Evolutionary conservation across 1,140 invertebrate genomes (phyloP).

Genomic region (Archivesica marissinica): DNA sequence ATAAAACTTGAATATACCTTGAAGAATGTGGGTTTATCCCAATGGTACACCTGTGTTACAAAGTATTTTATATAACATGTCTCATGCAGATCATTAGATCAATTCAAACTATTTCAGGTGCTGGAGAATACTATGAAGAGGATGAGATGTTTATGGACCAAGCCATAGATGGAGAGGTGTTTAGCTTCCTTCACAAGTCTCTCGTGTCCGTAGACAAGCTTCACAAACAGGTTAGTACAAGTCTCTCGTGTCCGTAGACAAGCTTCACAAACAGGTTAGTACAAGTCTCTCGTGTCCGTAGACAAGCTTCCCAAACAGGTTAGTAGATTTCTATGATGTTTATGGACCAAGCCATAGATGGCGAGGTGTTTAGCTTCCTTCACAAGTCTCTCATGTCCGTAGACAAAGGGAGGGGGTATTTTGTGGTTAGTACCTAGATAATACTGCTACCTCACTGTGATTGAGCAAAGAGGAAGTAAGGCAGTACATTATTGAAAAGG

Average conservation of each 20-base stretch:
- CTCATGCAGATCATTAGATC: too few relatives aligned
- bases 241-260: constrained; percentile 89
- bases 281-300: constrained; percentile 89
- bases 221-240: constrained; percentile 88
- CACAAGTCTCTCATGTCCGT: constrained; percentile 89
- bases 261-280: constrained; percentile 89
- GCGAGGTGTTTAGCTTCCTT: constrained; percentile 92
- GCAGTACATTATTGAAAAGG: too few relatives aligned
- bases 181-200: constrained; percentile 90
- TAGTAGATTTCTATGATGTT: constrained; percentile 86
- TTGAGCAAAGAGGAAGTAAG: constrained; percentile 91
- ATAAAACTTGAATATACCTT: too few relatives aligned
- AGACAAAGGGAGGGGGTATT: too few relatives aligned
- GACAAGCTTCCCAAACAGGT: constrained; percentile 90
- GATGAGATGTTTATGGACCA: constrained; percentile 91
- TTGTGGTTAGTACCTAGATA: too few relatives aligned
- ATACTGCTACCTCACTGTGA: too few relatives aligned
- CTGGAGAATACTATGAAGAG: constrained; percentile 86
- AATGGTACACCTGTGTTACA: too few relatives aligned
- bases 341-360: constrained; percentile 90
- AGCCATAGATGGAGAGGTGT: constrained; percentile 92
- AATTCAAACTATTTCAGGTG: constrained; percentile 67
- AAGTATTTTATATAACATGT: too few relatives aligned
- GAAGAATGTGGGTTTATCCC: too few relatives aligned
- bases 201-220: constrained; percentile 90